These are phyloP conservation scores for Amyelois transitella DNA, from an alignment of 1,140 invertebrate genomes.

Conservation along the genomic window DNA sequence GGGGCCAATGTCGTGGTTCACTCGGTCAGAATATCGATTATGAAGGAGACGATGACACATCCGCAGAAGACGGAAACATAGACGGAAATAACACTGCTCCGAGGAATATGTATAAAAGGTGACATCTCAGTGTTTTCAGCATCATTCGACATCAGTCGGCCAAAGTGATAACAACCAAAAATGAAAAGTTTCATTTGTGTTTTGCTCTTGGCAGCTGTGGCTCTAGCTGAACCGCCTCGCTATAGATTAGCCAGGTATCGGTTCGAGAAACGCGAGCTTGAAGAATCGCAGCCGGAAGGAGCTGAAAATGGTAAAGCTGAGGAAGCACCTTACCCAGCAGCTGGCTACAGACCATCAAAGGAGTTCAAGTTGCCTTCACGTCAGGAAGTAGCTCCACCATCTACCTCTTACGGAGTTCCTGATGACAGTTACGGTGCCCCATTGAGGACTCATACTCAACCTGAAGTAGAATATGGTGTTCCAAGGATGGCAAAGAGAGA, in stretches of 20 bases:
- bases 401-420: constrained; percentile 56
- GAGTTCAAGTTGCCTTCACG: constrained; percentile 56
- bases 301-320: constrained; percentile 14
- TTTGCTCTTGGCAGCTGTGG: constrained; percentile 41
- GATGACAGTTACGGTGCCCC: constrained; percentile 61
- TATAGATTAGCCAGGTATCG: constrained; percentile 35
- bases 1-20: constrained; percentile 62
- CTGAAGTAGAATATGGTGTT: constrained; percentile 46
- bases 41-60: constrained; percentile 45
- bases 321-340: constrained; percentile 57
- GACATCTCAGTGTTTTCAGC: constrained; percentile 20
- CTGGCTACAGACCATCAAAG: constrained; percentile 53
- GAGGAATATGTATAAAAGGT: constrained; percentile 53
- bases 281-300: constrained; percentile 21
- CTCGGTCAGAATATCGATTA: constrained; percentile 59
- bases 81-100: constrained; percentile 22
- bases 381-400: constrained; percentile 41
- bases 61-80: constrained; percentile 52
- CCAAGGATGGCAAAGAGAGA: constrained; percentile 9
- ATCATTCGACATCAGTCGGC: constrained; percentile 54
- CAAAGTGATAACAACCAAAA: constrained; percentile 34
- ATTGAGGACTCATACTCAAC: constrained; percentile 38
- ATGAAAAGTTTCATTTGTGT: constrained; percentile 51
- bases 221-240: constrained; percentile 46
- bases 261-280: constrained; percentile 35